Evolutionary conservation across 2,888 invertebrate species (phyloP).

Genomic region (Xylophagus ater): DNA sequence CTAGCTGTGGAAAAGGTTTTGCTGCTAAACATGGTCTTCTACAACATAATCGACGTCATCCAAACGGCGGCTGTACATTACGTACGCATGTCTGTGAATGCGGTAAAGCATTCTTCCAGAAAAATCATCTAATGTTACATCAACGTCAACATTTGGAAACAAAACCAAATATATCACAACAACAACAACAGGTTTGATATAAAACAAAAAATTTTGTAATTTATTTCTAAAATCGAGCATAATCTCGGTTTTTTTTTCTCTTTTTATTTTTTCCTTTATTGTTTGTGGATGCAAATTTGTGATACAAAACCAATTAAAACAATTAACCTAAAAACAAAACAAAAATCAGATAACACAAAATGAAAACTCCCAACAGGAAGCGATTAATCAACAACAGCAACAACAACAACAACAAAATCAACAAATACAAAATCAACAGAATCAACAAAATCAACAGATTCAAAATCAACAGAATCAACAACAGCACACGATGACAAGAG

Average conservation of each 20-base stretch:
- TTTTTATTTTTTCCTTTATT: too few relatives aligned
- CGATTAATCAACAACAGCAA: constrained; percentile 28
- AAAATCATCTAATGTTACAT: constrained; percentile 70
- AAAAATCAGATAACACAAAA: constrained; percentile 27
- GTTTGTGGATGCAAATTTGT: too few relatives aligned
- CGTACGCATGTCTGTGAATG: constrained; percentile 73
- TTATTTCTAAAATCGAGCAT: constrained; percentile 1
- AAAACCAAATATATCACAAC: constrained; percentile 35
- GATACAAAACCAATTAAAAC: too few relatives aligned
- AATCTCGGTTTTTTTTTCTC: too few relatives aligned
- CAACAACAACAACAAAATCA: constrained; percentile 32
- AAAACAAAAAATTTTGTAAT: too few relatives aligned
- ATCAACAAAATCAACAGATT: constrained; percentile 22
- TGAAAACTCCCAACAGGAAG: constrained; percentile 24
- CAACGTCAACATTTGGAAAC: constrained; percentile 59
- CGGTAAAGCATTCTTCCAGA: constrained; percentile 77
- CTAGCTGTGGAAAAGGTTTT: constrained; percentile 70
- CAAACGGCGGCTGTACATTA: constrained; percentile 67
- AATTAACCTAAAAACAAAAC: too few relatives aligned
- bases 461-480: constrained; percentile 23
- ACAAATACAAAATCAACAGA: constrained; percentile 20
- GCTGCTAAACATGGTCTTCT: constrained; percentile 72
- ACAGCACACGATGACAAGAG: constrained; percentile 32
- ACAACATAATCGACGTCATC: constrained; percentile 68
- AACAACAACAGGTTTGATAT: constrained; percentile 34